These are phyloP conservation scores for Forbesichthys agassizii DNA, from an alignment of 2,113 vertebrate species.

Conservation along the genomic window DNA sequence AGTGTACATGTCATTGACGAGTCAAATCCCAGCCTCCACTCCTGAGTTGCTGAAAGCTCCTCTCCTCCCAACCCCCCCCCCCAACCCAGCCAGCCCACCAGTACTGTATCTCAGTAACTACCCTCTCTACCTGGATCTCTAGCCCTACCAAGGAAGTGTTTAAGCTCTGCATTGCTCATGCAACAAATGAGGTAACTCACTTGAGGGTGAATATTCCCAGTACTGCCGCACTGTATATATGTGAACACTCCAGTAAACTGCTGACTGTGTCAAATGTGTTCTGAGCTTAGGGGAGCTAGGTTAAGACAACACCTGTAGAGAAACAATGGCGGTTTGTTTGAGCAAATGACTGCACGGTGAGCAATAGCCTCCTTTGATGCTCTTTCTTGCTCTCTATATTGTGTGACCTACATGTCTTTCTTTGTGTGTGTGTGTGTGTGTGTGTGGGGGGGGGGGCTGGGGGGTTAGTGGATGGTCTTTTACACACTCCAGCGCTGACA, in stretches of 20 bases:
- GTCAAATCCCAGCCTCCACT: constrained; percentile 45
- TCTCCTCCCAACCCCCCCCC: neutral
- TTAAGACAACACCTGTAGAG: constrained; percentile 56
- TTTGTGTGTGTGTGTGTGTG: too few relatives aligned
- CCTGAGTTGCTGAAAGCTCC: constrained; percentile 13
- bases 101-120: neutral
- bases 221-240: neutral
- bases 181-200: constrained; percentile 43
- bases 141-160: constrained; percentile 21
- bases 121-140: neutral
- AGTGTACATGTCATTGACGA: constrained; percentile 59
- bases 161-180: constrained; percentile 27
- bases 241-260: constrained; percentile 42
- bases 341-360: constrained; percentile 15
- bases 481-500: constrained; percentile 38
- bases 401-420: constrained; percentile 1
- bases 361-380: constrained; percentile 18
- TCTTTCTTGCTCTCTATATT: constrained; percentile 8
- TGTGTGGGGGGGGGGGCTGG: neutral
- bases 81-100: neutral
- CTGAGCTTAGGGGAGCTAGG: constrained; percentile 30
- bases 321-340: constrained; percentile 43
- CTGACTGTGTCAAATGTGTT: constrained; percentile 46
- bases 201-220: too few relatives aligned
- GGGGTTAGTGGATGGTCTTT: constrained; percentile 16